These are phyloP conservation scores for Syngnathus acus DNA, from an alignment of 2,797 vertebrate genomes.

Conservation along the genomic window DNA sequence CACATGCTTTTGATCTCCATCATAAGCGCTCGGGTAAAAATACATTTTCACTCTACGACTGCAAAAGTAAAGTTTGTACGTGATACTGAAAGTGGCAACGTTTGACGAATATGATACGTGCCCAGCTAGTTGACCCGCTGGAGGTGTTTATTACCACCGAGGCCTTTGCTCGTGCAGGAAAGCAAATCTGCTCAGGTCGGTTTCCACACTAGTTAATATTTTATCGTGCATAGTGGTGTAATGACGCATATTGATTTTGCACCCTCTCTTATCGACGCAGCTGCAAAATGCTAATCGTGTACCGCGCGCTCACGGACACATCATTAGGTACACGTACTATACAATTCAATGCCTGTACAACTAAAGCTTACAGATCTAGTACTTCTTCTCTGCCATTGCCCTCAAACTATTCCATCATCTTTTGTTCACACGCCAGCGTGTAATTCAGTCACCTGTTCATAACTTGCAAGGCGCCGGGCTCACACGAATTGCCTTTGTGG, in stretches of 20 bases:
- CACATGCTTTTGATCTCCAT: conserved; percentile 52
- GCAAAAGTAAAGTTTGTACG: conserved; percentile 26
- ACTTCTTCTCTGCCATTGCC: background rate
- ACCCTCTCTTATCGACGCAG: conserved; percentile 72
- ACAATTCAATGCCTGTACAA: background rate
- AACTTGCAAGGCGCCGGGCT: conserved; percentile 56
- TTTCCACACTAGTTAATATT: conserved; percentile 74
- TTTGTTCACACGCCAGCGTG: conserved; percentile 44
- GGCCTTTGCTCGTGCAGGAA: conserved; percentile 23
- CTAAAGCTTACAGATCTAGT: background rate
- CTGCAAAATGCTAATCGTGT: conserved; percentile 63
- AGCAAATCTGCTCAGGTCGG: conserved; percentile 58
- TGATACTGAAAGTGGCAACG: conserved; percentile 14
- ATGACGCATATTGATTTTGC: conserved; percentile 73
- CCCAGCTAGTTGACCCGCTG: conserved; percentile 52
- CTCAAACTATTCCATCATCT: background rate
- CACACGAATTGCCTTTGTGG: conserved; percentile 66
- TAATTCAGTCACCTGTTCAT: conserved; percentile 75
- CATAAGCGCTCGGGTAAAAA: conserved; percentile 33
- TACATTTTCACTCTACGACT: conserved; percentile 16
- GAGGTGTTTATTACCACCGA: conserved; percentile 35
- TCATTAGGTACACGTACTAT: background rate
- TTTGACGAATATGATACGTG: conserved; percentile 30
- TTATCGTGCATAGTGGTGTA: conserved; percentile 60
- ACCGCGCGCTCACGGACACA: conserved; percentile 27